Conservation (phyloP, 1,140 invertebrate species). For the Pararge aegeria region DNA sequence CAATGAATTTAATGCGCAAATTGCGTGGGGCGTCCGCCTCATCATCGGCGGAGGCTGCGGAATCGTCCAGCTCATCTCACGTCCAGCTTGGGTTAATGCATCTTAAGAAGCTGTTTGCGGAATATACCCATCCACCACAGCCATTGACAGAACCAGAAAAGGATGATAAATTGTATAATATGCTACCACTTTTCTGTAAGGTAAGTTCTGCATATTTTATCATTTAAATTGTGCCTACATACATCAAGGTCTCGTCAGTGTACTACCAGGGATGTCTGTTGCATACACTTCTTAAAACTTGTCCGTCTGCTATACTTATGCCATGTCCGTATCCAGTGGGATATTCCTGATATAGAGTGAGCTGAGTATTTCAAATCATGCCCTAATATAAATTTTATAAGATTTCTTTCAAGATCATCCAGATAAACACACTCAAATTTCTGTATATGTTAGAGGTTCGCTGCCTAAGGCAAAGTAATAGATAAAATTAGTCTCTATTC, state of each 20-base stretch:
- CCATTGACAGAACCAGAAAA: constrained; percentile 90
- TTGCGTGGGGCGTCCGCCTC: constrained; percentile 83
- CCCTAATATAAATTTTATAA: no score
- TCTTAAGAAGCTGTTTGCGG: constrained; percentile 96
- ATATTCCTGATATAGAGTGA: no score
- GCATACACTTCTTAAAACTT: no score
- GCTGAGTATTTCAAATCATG: no score
- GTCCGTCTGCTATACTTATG: no score
- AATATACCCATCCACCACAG: constrained; percentile 93
- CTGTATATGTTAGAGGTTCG: no score
- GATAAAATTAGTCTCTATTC: no score
- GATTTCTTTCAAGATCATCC: no score
- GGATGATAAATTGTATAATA: constrained; percentile 97
- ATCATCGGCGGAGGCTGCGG: constrained; percentile 59
- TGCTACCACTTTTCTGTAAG: constrained; percentile 99
- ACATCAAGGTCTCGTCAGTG: not conserved
- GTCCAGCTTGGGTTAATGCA: constrained; percentile 96
- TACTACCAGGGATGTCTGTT: no score
- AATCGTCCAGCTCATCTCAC: constrained; percentile 82
- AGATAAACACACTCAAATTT: no score
- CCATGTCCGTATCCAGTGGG: no score
- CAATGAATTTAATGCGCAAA: constrained; percentile 93
- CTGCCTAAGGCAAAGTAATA: no score
- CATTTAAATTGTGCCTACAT: not conserved
- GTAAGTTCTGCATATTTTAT: constrained; percentile 77